Evolutionary conservation across 1,140 invertebrate species (phyloP), one percentile per base, ranked within the genome.

Genomic region (Mactra quadrangularis): DNA sequence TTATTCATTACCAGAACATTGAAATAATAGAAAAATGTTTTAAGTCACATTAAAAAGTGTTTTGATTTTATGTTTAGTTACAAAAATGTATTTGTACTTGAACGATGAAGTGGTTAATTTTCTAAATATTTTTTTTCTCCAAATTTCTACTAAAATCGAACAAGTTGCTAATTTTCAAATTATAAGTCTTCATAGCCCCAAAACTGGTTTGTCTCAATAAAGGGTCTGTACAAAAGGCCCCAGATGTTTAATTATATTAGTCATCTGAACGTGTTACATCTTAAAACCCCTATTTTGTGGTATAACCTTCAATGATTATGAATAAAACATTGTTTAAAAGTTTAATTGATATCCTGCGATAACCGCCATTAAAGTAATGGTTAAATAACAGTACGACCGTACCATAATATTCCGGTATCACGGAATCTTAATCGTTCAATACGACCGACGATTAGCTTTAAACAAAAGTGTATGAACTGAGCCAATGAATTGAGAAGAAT

Each of bases 341-440:
- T 53, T 78, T 78, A 68, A 78, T 68, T 78, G 38, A 38, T 52
- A 22, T 4, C 22, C 9, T 31, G 27, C 60, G 53, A 27, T 15
- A 11, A 35, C 50, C 64, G 7, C 62, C n/a, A 29, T 57, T 33
- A 62, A 62, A 2, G 31, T 25, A 27, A 60, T 57, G 22, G 74
- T 62, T 60, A 60, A 60, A 76, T 76, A 62, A 52, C 27, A 45
- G 41, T 50, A 17, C n/a, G 17, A 1, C 19, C 15, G 57, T 35
- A 27, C 9, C 45, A 62, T 64, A 68, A 78, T 68, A 35, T 47
- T 38, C 31, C 41, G 0, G 25, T 78, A 78, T 78, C 76, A 78
- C 76, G 76, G 41, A 15, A 78, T 64, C 59, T 27, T n/a, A n/a
- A n/a, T 35, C 64, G 38, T 78, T 78, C 22, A n/a, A 68, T 47